A percentile compares a stretch with the other conserved stretches of the same genome.
Conservation (phyloP, 2,113 vertebrate species). For the Bagarius yarrelli region DNA sequence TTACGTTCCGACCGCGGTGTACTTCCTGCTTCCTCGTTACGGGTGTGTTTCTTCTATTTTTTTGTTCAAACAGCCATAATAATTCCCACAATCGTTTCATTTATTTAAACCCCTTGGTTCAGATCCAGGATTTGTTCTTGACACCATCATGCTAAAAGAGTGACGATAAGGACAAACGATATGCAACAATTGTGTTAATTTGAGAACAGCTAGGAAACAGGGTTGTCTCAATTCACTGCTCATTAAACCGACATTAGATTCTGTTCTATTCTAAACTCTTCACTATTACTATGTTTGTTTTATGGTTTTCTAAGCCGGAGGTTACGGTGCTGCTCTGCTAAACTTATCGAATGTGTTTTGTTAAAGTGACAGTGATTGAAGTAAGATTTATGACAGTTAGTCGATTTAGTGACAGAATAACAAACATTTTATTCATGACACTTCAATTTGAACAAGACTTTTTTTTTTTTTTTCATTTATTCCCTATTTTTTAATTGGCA, state of each 20-base stretch:
- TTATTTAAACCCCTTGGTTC: background rate
- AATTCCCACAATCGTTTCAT: slow-evolving; percentile 1
- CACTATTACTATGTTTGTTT: slow-evolving; percentile 9
- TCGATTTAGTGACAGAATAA: slow-evolving; percentile 79
- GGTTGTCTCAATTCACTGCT: slow-evolving; percentile 17
- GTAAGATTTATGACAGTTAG: slow-evolving; percentile 59
- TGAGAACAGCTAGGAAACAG: background rate
- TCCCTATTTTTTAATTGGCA: slow-evolving; percentile 72
- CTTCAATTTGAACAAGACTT: slow-evolving; percentile 47
- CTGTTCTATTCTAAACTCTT: slow-evolving; percentile 16
- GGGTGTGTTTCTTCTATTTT: too few species aligned
- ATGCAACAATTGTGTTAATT: slow-evolving; percentile 43
- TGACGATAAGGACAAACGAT: slow-evolving; percentile 27
- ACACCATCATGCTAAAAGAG: slow-evolving; percentile 20
- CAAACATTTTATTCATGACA: slow-evolving; percentile 54
- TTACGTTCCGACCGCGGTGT: too few species aligned
- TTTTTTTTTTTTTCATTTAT: slow-evolving; percentile 60
- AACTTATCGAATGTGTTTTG: background rate
- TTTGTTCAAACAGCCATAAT: background rate
- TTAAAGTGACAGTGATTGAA: slow-evolving; percentile 42
- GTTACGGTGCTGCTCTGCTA: background rate
- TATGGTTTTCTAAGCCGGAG: background rate
- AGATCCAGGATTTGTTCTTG: slow-evolving; percentile 18
- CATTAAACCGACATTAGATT: slow-evolving; percentile 17
- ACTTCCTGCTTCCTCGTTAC: too few species aligned